A percentile compares a stretch with the other conserved stretches of the same genome.
These are phyloP conservation scores for Drosophila biarmipes DNA, from an alignment of 1,140 invertebrate species.

Conservation along the genomic window DNA sequence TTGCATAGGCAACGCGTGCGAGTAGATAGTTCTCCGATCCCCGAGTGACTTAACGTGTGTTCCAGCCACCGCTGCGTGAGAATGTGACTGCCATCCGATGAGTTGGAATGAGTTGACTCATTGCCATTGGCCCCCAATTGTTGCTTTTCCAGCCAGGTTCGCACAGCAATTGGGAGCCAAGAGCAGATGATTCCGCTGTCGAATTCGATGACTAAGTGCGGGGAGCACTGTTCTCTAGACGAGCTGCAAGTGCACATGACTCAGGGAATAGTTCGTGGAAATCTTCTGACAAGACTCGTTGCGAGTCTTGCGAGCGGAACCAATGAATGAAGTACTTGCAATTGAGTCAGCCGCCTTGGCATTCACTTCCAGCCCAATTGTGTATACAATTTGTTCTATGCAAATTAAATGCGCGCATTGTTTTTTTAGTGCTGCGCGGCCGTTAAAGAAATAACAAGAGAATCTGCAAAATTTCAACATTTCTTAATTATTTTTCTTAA, in stretches of 20 bases:
- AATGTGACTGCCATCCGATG: slow-evolving; percentile 54
- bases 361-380: slow-evolving; percentile 18
- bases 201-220: slow-evolving; percentile 45
- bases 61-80: slow-evolving; percentile 30
- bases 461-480: slow-evolving; percentile 62
- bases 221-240: slow-evolving; percentile 6
- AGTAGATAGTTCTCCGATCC: slow-evolving; percentile 41
- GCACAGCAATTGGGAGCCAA: slow-evolving; percentile 62
- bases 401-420: slow-evolving; percentile 45
- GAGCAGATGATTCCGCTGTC: slow-evolving; percentile 39
- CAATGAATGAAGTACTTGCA: slow-evolving; percentile 27
- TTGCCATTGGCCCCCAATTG: slow-evolving; percentile 34
- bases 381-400: slow-evolving; percentile 42
- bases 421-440: slow-evolving; percentile 36
- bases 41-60: slow-evolving; percentile 35
- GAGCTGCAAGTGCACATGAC: slow-evolving; percentile 41
- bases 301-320: slow-evolving; percentile 5
- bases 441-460: slow-evolving; percentile 41
- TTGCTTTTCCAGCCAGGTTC: slow-evolving; percentile 55
- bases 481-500: slow-evolving; percentile 60
- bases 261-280: slow-evolving; percentile 52
- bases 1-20: slow-evolving; percentile 53
- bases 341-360: slow-evolving; percentile 44
- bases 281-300: slow-evolving; percentile 23
- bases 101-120: slow-evolving; percentile 53